Conservation (phyloP, 2,113 vertebrate genomes). For the Engraulis encrasicolus region DNA sequence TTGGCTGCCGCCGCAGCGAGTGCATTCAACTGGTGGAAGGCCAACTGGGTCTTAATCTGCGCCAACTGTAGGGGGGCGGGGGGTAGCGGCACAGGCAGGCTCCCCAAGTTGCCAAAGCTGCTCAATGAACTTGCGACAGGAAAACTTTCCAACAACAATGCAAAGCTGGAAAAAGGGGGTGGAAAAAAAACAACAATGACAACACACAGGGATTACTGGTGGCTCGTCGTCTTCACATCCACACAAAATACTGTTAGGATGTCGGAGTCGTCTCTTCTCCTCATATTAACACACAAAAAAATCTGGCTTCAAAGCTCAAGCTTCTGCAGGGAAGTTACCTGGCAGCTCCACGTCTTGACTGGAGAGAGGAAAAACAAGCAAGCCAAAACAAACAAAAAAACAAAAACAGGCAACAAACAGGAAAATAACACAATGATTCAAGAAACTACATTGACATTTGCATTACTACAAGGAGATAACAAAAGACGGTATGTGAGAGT, state of each 20-base stretch:
- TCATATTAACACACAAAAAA: background rate
- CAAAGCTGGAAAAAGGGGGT: constrained; percentile 87
- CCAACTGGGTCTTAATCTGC: constrained; percentile 86
- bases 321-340: constrained; percentile 9
- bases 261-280: constrained; percentile 16
- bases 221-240: constrained; percentile 41
- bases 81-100: constrained; percentile 81
- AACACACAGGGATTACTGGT: constrained; percentile 84
- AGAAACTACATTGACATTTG: constrained; percentile 1
- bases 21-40: constrained; percentile 81
- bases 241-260: constrained; percentile 31
- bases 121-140: constrained; percentile 86
- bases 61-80: constrained; percentile 87
- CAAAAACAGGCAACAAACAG: constrained; percentile 24
- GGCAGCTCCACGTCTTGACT: constrained; percentile 40
- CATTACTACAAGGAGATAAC: background rate
- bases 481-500: background rate
- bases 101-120: constrained; percentile 79
- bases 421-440: constrained; percentile 30
- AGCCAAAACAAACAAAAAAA: constrained; percentile 37
- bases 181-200: constrained; percentile 75
- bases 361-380: constrained; percentile 34
- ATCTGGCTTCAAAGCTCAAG: constrained; percentile 27
- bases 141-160: constrained; percentile 88
- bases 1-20: constrained; percentile 69